Evolutionary conservation across 2,888 invertebrate species (phyloP), one percentile per base, ranked within the genome.

Genomic region (Erebia palarica): DNA sequence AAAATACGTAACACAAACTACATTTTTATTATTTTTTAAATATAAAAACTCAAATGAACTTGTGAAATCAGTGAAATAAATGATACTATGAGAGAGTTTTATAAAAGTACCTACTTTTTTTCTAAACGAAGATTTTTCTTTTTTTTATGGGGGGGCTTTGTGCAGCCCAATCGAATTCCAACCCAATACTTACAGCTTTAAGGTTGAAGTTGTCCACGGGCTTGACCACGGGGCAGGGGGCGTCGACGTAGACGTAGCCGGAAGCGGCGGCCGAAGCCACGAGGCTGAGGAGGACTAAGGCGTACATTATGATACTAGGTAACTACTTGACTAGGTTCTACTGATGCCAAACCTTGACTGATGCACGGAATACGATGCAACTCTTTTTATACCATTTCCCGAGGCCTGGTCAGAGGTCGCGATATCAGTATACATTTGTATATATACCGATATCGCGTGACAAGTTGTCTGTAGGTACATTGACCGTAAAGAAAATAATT

Each of bases 141-240:
- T 3, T 27, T 36, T 36, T 36, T 0, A 36, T n/a, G n/a, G 36
- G 7, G 7, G 36, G 7, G 7, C 36, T 36, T 36, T 36, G 36
- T 36, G 5, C 7, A 7, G 36, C 36, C 36, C 36, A 11, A 16
- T n/a, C 16, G 7, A 53, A 16, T 8, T n/a, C n/a, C 9, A 53
- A 9, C 9, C 9, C 8, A 18, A 63, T 68, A 79, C 82, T 81
- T 75, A 83, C 82, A n/a, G 78, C 85, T 27, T 86, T 81, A 1
- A 89, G 69, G 71, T 91, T 86, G 79, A 91, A 89, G 73, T 89
- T 86, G 64, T 84, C 81, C 14, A 89, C 84, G 3, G 88, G 82
- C 73, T 87, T 86, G 51, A 88, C 76, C 0, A 86, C 86, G 11
- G 89, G 89, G 65, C 91, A 91, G 21, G 80, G 77, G 1, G 87